Evolutionary conservation across 2,113 vertebrate genomes (phyloP), one percentile per base, ranked within the genome.

Genomic region (Nettapus auritus): DNA sequence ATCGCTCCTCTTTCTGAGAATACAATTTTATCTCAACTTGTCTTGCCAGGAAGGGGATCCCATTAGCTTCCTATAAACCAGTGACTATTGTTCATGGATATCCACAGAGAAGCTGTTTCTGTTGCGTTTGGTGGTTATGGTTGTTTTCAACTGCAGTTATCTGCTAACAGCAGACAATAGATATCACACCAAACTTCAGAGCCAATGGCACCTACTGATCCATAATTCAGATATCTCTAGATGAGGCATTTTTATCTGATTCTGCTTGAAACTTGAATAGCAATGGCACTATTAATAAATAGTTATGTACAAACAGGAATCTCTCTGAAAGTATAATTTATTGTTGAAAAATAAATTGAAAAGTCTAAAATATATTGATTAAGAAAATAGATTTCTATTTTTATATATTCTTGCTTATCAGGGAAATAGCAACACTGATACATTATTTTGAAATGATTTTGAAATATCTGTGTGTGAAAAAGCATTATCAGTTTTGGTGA

Each of bases 391-490:
- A 68, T 82, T 94, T 97, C 31, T 82, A 28, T 50, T 63, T 40
- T 23, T 48, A 38, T 76, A 33, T 42, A 82, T 38, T 82, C 56
- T 84, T 92, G 33, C 16, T 93, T 90, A 86, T 55, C 73, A 66
- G 79, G 38, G 55, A 93, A 89, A 53, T 40, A 25, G 52, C 50
- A 87, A 84, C 69, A 44, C 40, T 36, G 13, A 76, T 57, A 60
- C 23, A 21, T 17, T 52, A 13, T 18, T n/a, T n/a, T n/a, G n/a
- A n/a, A n/a, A n/a, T 59, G 42, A 86, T 66, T 64, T 40, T 64
- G 34, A 90, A 89, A 93, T 40, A 8, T 34, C 40, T 90, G 22
- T 62, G 33, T 94, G 71, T 46, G 59, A 93, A 82, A 89, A 89
- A 52, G 3, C 33, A 73, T 60, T 62, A 57, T 40, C 28, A 12